A percentile compares a stretch with the other conserved stretches of the same genome.
Evolutionary conservation across 2,113 vertebrate genomes (phyloP).

Genomic region (Ceyx cyanopectus): DNA sequence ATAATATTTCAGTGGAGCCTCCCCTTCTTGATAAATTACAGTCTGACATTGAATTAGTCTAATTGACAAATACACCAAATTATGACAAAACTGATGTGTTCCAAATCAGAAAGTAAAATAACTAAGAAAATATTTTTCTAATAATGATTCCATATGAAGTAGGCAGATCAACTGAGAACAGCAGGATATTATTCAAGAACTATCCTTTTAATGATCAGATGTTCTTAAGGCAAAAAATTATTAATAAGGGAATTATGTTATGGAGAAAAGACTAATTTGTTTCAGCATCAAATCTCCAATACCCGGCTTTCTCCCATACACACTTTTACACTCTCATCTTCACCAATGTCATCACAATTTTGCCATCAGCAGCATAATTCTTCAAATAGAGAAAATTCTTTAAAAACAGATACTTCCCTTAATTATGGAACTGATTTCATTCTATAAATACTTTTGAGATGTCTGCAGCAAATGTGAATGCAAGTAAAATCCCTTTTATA

Average conservation of each 20-base stretch:
- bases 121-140: background rate
- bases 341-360: background rate
- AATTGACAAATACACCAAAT: background rate
- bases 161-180: background rate
- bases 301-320: background rate
- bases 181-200: background rate
- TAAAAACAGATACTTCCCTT: background rate
- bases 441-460: constrained; percentile 36
- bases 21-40: background rate
- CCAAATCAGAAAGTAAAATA: constrained; percentile 1
- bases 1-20: background rate
- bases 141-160: background rate
- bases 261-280: background rate
- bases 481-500: constrained; percentile 51
- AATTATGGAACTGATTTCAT: constrained; percentile 8
- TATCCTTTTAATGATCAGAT: background rate
- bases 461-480: constrained; percentile 28
- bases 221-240: background rate
- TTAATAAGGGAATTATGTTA: background rate
- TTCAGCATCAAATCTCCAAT: background rate
- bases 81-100: background rate
- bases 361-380: background rate
- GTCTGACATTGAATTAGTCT: background rate
- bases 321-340: background rate
- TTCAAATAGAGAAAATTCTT: constrained; percentile 26